Base-by-base conservation (phyloP, 2,888 invertebrate genomes). In the Ashinkailepas kermadecensis region DNA sequence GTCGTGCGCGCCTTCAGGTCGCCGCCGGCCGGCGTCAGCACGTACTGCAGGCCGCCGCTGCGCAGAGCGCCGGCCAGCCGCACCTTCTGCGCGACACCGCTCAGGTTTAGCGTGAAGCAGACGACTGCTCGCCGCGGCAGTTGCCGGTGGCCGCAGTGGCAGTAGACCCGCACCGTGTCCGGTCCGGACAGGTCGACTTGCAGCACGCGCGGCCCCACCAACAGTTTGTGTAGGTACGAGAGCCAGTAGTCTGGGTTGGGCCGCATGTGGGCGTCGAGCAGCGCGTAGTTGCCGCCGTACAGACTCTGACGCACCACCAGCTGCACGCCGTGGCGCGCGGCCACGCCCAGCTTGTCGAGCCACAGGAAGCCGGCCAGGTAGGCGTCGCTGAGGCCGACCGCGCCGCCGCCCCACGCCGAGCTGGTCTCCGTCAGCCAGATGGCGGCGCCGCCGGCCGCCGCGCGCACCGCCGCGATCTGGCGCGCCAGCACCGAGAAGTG, bases 351-450 rank as follows among this genome's bases (percentile, higher is more conserved):
- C 87, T 94, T 94, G 85, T 94, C 93, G 67, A 93, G 86, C 93
- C 93, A 94, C 81, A 94, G 88, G 84, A 94, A 93, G 80, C 91
- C 91, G 0, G 91, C 91, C 11, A 92, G 91, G 87, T 90, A 94
- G 82, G 85, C 82, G 86, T 94, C 90, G 0, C 94, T 93, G 4
- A 93, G 87, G 0, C 90, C 90, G 0, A 91, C 90, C 13, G 93
- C 92, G 15, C 94, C 94, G 21, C 93, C 92, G 56, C 94, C 93
- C 88, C 91, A 94, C 4, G 93, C 92, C 81, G 92, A 92, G 82
- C 93, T 91, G 0, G 93, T 93, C 88, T 94, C 94, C 80, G 91
- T 82, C 18, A 84, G 70, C 84, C 83, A 83, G 67, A 84, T 81
- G 13, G 83, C 83, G 21, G 74, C 82, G 0, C 57, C 59, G 15